Evolutionary conservation across 2,797 vertebrate genomes (phyloP), one percentile per base, ranked within the genome.

Genomic region (Peromyscus attwateri): DNA sequence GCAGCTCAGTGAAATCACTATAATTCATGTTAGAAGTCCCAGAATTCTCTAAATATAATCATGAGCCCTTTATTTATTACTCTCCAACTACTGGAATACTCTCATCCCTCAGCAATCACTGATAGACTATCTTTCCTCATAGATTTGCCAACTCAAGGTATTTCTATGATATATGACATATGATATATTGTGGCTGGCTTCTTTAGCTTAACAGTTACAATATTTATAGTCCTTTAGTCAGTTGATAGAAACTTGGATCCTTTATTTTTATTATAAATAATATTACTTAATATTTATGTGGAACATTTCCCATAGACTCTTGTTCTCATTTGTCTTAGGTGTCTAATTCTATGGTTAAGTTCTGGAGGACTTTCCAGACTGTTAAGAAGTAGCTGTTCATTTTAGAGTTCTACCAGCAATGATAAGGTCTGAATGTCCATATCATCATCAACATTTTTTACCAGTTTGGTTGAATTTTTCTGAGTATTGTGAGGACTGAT

Each of bases 201-300:
- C 16, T 92, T 95, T 92, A 4, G 87, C 5, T 71, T n/a, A 87
- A 11, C 12, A 29, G 49, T 52, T 52, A 52, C 49, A 52, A 14
- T 17, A 49, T 11, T 49, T 49, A 49, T 49, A 37, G 23, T 71
- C 77, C 13, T 52, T 84, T 27, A 71, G 11, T 34, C 49, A 31
- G 37, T 66, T 21, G 40, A 27, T 46, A 84, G 21, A 16, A 60
- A 73, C 19, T n/a, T 68, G 3, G 25, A 76, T 76, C 92, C 23
- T 84, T 85, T 23, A 31, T 73, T 84, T 90, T 68, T 46, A 11
- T 80, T 71, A 80, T 46, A 12, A 79, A 73, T 77, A 73, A 82
- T 83, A 14, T 23, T 79, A 43, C 11, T 75, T 91, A 92, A 37
- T 37, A 75, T 89, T 85, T 60, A 31, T 88, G 8, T 21, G 75